Evolutionary conservation across 2,113 vertebrate species (phyloP).

Genomic region (Pagrus major): DNA sequence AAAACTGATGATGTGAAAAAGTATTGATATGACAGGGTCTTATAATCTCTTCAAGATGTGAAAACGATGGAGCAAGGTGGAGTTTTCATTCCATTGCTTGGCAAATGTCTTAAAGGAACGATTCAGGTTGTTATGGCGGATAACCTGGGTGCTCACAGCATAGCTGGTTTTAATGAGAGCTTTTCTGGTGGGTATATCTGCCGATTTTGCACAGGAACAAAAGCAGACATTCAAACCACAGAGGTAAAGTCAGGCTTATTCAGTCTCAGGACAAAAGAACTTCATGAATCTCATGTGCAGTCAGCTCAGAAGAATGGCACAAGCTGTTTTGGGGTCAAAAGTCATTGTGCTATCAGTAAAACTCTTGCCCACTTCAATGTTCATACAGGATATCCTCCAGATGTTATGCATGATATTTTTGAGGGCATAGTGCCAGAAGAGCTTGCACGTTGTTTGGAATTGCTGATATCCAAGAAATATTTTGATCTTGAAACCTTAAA

Average conservation of each 20-base stretch:
- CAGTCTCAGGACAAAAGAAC: conserved; percentile 1
- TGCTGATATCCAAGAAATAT: conserved; percentile 31
- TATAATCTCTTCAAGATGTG: conserved; percentile 14
- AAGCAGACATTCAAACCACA: conserved; percentile 20
- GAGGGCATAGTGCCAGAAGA: too few species aligned
- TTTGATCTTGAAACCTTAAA: conserved; percentile 18
- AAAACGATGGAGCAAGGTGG: conserved; percentile 28
- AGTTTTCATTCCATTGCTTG: conserved; percentile 35
- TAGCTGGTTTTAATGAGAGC: conserved; percentile 36
- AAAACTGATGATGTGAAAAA: conserved; percentile 37
- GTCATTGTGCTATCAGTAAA: conserved; percentile 3
- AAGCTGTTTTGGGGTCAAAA: conserved; percentile 33
- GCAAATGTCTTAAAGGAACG: conserved; percentile 37
- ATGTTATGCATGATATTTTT: too few species aligned
- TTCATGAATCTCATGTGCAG: neutral
- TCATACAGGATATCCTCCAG: too few species aligned
- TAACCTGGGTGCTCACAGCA: conserved; percentile 20
- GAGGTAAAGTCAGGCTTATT: conserved; percentile 8
- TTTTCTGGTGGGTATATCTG: conserved; percentile 45
- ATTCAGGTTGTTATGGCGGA: conserved; percentile 22
- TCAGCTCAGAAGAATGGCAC: neutral
- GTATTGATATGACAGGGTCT: neutral
- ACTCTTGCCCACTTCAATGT: conserved; percentile 20
- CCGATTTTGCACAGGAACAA: conserved; percentile 49
- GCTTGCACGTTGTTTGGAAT: neutral